Conservation (phyloP, 2,797 vertebrate species). For the Lutjanus argentimaculatus region DNA sequence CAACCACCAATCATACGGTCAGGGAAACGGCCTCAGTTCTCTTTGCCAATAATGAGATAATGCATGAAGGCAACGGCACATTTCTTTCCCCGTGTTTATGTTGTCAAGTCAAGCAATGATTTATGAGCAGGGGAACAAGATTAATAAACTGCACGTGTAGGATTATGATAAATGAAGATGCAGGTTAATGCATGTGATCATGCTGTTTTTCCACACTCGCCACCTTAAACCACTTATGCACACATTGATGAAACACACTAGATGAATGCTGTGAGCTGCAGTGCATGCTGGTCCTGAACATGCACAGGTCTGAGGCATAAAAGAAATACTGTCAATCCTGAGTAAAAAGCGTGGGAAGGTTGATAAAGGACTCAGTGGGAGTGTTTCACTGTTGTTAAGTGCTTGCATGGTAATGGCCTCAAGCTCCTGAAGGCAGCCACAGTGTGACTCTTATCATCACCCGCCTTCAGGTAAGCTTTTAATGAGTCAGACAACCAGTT, state of each 20-base stretch:
- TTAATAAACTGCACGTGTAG: constrained; percentile 13
- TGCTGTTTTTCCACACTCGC: background rate
- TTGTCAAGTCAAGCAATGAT: constrained; percentile 48
- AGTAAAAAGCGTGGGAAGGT: constrained; percentile 24
- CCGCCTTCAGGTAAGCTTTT: constrained; percentile 68
- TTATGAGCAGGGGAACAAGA: constrained; percentile 50
- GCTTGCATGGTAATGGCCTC: constrained; percentile 53
- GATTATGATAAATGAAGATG: constrained; percentile 55
- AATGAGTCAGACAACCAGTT: constrained; percentile 60
- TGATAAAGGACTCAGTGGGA: constrained; percentile 48
- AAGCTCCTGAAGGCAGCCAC: constrained; percentile 40
- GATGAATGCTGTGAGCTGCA: constrained; percentile 6
- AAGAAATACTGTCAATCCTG: constrained; percentile 35
- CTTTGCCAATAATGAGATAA: constrained; percentile 69
- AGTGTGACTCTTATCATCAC: constrained; percentile 45
- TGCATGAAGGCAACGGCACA: constrained; percentile 42
- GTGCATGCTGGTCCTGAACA: constrained; percentile 32
- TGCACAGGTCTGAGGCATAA: constrained; percentile 40
- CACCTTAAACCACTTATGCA: constrained; percentile 10
- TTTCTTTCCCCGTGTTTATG: constrained; percentile 27
- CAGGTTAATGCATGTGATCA: constrained; percentile 23
- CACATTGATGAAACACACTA: constrained; percentile 31
- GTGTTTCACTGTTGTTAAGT: constrained; percentile 53
- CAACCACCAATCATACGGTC: constrained; percentile 51
- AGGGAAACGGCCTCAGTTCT: constrained; percentile 12